A percentile compares a stretch with the other conserved stretches of the same genome.
phyloP scores from a whole-genome alignment of 2,888 invertebrate species.

The Drosophila atroscutellata region DNA sequence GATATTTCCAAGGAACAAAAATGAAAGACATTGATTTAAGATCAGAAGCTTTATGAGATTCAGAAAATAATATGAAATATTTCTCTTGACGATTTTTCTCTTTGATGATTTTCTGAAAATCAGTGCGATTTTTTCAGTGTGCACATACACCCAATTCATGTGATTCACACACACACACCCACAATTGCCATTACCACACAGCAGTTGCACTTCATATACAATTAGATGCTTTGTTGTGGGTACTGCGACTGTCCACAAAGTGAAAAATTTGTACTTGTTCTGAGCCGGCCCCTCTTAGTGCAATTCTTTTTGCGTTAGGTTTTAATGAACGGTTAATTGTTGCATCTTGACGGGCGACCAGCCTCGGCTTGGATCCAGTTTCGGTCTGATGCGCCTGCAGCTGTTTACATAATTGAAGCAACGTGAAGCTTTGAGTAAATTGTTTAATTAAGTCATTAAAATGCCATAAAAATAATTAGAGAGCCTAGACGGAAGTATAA shows the following conservation, averaged over 20 bases:
- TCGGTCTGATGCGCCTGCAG: slow-evolving; percentile 28
- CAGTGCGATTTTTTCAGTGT: neutral
- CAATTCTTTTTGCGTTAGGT: slow-evolving; percentile 43
- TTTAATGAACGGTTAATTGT: slow-evolving; percentile 78
- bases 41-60: neutral
- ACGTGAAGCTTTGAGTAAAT: slow-evolving; percentile 64
- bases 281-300: slow-evolving; percentile 39
- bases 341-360: slow-evolving; percentile 60
- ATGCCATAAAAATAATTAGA: slow-evolving; percentile 74
- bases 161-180: slow-evolving; percentile 46
- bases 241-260: slow-evolving; percentile 35
- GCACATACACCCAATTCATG: slow-evolving; percentile 1
- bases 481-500: slow-evolving; percentile 48
- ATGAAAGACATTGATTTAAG: neutral
- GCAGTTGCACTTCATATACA: slow-evolving; percentile 74
- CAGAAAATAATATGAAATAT: neutral
- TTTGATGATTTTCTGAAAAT: neutral
- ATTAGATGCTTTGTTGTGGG: slow-evolving; percentile 70
- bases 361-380: neutral
- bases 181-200: slow-evolving; percentile 68
- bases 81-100: neutral
- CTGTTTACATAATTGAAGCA: slow-evolving; percentile 75
- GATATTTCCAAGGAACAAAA: neutral
- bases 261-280: slow-evolving; percentile 46
- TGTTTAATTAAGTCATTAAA: slow-evolving; percentile 80